A percentile compares a stretch with the other conserved stretches of the same genome.
Evolutionary conservation across 1,140 invertebrate genomes (phyloP).

Genomic region (Bombus turneri): DNA sequence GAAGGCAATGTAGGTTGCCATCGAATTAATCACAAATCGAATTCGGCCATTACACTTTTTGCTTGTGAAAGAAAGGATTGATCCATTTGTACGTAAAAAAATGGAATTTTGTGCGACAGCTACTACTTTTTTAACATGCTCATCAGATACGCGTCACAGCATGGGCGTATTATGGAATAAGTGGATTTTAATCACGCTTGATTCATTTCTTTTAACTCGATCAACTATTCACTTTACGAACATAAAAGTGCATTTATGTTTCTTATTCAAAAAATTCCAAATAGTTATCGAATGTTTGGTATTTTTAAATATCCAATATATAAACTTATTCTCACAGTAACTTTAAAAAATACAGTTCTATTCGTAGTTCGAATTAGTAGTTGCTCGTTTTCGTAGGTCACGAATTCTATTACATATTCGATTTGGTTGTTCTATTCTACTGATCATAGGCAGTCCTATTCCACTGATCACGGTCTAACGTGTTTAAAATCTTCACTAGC

Average conservation of each 20-base stretch:
- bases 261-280: not conserved
- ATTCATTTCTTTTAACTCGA: not conserved
- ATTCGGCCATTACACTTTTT: constrained; percentile 21
- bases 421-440: not conserved
- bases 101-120: constrained; percentile 1
- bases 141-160: not conserved
- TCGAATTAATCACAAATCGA: constrained; percentile 6
- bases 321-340: not conserved
- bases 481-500: no score
- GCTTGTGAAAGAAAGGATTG: not conserved
- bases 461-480: not conserved
- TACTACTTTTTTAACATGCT: constrained; percentile 1
- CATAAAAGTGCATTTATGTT: no score
- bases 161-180: not conserved
- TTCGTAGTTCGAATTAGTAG: not conserved
- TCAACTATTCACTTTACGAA: not conserved
- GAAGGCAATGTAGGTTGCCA: constrained; percentile 6
- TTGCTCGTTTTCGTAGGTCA: not conserved
- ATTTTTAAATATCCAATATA: not conserved
- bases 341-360: not conserved
- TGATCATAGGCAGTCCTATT: not conserved
- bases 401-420: not conserved
- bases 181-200: not conserved
- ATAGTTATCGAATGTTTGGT: not conserved
- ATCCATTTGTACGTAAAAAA: not conserved